Percentiles rank a stretch among this genome's conserved stretches.
These are phyloP conservation scores for Tenrec ecaudatus DNA, from an alignment of 2,113 vertebrate genomes.

Conservation along the genomic window DNA sequence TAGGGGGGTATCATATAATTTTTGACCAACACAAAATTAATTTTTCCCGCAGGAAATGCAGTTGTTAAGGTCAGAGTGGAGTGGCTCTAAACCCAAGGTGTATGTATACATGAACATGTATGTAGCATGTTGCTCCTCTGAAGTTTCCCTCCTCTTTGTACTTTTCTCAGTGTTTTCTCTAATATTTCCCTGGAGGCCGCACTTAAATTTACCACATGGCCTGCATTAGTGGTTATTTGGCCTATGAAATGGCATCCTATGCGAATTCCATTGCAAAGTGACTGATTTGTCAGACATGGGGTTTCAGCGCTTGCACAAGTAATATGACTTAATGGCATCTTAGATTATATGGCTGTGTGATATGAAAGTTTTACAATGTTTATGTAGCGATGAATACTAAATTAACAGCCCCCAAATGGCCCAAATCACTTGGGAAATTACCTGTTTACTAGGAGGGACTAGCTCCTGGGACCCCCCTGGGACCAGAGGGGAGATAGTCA, in stretches of 20 bases:
- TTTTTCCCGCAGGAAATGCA: constrained; percentile 23
- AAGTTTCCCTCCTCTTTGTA: not conserved
- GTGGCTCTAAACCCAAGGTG: not conserved
- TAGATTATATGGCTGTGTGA: not conserved
- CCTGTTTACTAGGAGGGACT: too few relatives aligned
- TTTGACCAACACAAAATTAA: not conserved
- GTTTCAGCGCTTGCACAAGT: constrained; percentile 22
- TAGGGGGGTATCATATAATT: not conserved
- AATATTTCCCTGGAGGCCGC: not conserved
- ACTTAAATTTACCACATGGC: constrained; percentile 5
- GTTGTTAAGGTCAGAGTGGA: not conserved
- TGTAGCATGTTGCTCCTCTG: not conserved
- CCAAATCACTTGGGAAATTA: not conserved
- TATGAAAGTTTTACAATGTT: constrained; percentile 26
- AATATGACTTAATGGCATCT: constrained; percentile 28
- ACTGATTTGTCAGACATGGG: not conserved
- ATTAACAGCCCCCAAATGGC: not conserved
- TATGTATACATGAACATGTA: not conserved
- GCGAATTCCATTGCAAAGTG: constrained; percentile 22
- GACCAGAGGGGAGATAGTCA: too few relatives aligned
- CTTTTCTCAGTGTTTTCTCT: constrained; percentile 24
- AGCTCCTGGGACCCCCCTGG: too few relatives aligned
- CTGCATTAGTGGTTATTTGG: not conserved
- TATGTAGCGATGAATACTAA: constrained; percentile 62
- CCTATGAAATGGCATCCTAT: not conserved